These are phyloP conservation scores for Dicaeum eximium DNA, from an alignment of 2,113 vertebrate species.

Conservation along the genomic window DNA sequence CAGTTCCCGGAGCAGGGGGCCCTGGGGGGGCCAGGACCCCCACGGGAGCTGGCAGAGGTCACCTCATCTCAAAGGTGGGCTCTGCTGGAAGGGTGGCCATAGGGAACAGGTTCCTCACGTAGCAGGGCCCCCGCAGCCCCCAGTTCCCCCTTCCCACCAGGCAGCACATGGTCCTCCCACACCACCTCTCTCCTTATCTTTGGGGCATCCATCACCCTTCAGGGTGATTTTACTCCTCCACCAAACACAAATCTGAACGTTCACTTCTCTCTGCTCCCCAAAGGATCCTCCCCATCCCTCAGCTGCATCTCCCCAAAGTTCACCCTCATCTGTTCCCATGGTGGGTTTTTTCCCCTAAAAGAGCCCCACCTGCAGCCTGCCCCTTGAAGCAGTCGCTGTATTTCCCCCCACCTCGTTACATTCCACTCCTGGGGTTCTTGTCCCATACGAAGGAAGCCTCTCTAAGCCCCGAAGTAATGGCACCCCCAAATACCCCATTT, in stretches of 20 bases:
- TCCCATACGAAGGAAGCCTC: not conserved
- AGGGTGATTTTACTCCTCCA: not conserved
- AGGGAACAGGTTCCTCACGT: not conserved
- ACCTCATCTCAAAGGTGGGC: not conserved
- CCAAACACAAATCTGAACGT: not conserved
- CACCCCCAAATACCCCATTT: not conserved
- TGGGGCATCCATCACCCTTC: not conserved
- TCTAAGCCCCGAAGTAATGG: not conserved
- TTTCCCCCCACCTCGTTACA: not conserved
- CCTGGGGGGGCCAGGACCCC: not conserved
- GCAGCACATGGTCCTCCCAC: not conserved
- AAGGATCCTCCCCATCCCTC: not conserved
- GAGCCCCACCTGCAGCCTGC: not conserved
- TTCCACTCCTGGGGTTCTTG: not conserved
- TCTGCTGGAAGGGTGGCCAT: not conserved
- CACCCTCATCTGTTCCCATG: not conserved
- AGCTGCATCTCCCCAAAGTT: not conserved
- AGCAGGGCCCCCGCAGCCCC: not conserved
- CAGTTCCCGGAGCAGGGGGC: not conserved
- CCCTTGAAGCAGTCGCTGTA: not conserved
- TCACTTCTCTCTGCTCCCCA: not conserved
- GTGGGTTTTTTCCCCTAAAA: not conserved
- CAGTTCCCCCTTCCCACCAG: not conserved
- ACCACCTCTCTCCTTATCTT: fast-evolving
- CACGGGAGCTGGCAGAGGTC: not conserved